Conservation (phyloP, 2,113 vertebrate genomes). For the Ovis canadensis region DNA sequence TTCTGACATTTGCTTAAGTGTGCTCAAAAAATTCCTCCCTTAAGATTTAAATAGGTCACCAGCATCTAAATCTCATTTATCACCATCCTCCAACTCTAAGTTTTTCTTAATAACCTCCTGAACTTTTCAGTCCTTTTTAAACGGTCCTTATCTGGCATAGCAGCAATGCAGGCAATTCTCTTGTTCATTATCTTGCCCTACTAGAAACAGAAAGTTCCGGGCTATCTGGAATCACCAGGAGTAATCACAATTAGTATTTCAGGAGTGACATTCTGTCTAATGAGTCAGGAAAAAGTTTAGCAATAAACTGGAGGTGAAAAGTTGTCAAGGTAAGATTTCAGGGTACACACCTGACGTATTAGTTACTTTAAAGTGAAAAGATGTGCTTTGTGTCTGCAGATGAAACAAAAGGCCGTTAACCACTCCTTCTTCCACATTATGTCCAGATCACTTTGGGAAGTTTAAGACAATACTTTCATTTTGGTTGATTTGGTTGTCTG, state of each 20-base stretch:
- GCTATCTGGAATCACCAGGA: not conserved
- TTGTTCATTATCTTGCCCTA: not conserved
- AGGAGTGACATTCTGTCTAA: not conserved
- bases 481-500: not conserved
- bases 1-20: constrained; percentile 25
- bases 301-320: not conserved
- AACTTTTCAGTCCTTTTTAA: not conserved
- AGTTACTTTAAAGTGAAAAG: not conserved
- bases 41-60: constrained; percentile 25
- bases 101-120: constrained; percentile 10
- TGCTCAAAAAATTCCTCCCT: not conserved
- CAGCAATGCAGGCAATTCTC: not conserved
- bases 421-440: not conserved
- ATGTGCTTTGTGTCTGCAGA: not conserved
- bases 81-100: not conserved
- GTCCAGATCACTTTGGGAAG: not conserved
- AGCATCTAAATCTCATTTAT: constrained; percentile 46
- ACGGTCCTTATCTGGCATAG: not conserved
- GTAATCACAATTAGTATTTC: not conserved
- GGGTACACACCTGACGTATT: not conserved
- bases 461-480: not conserved
- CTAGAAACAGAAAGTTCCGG: not conserved
- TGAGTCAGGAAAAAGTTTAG: not conserved
- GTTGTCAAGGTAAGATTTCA: not conserved
- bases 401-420: not conserved